Base-by-base conservation (phyloP, 2,797 vertebrate species). In the Salmo trutta region DNA sequence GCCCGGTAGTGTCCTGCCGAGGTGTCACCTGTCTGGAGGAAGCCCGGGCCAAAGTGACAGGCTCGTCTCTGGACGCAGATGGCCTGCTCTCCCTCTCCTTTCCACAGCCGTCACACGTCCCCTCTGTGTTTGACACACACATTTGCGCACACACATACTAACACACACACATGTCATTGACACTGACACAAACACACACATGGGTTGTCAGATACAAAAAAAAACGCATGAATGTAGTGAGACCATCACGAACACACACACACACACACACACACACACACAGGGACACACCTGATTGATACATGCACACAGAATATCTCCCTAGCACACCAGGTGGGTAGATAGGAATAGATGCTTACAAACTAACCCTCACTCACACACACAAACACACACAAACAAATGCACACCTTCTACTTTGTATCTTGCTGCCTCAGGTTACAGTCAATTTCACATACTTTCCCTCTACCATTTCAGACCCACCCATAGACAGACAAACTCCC, bases 31-130 rank as follows among this genome's bases (percentile, higher is more conserved):
- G 94, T 94, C 93, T 92, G 84, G 89, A 91, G 89, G 91, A 91
- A 86, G 88, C 91, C 89, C 90, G 90, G 92, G 91, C 91, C 93
- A 94, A 96, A 96, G 96, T 97, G 97, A 98, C 97, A 97, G 90
- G 95, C 93, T 95, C 90, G 86, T 95, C 94, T 97, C 96, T 95
- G 95, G 94, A 96, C 93, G 87, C 95, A 94, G 93, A 95, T 94
- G 89, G 95, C 95, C 95, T 93, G 84, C 91, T 90, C 92, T 90
- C 93, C 94, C 15, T 94, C 94, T 92, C 92, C 29, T 95, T 94
- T 92, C 92, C 75, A 89, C 94, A 93, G 94, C 94, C 90, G 93
- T 96, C 94, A 93, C 91, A 86, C 90, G 80, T 86, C 84, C 88
- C 78, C 78, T 89, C 87, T 86, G 88, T 86, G 88, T 85, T 85